Evolutionary conservation across 2,888 invertebrate species (phyloP).

Genomic region (Podabrus alpinus): DNA sequence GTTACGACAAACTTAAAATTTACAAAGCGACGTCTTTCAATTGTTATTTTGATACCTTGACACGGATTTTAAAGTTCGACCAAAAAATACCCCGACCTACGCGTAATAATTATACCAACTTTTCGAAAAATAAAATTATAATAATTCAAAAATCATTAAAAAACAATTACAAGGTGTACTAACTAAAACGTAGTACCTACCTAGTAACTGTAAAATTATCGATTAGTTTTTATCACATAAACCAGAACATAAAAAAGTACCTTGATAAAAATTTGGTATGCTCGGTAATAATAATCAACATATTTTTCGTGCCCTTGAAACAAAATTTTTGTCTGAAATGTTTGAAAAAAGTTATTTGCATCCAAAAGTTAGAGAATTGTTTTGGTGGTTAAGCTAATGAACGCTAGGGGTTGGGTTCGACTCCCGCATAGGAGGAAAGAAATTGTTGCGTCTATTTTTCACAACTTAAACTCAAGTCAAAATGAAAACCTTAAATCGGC

Average conservation of each 20-base stretch:
- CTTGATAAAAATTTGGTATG: background rate
- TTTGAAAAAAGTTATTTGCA: background rate
- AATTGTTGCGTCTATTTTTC: background rate
- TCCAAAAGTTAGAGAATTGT: background rate
- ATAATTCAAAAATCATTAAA: background rate
- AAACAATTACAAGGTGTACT: background rate
- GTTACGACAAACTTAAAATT: background rate
- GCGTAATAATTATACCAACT: background rate
- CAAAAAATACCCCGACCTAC: background rate
- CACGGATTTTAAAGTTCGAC: background rate
- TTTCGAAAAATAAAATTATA: background rate
- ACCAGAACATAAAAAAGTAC: background rate
- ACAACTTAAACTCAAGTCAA: background rate
- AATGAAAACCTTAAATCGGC: background rate
- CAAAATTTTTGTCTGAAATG: background rate
- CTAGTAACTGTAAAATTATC: slow-evolving; percentile 2
- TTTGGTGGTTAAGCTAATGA: background rate
- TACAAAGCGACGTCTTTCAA: background rate
- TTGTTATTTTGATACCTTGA: background rate
- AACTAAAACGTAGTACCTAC: background rate
- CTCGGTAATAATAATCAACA: background rate
- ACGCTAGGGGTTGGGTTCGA: background rate
- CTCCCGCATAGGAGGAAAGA: background rate
- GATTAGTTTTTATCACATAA: background rate
- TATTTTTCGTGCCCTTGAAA: background rate